phyloP scores from a whole-genome alignment of 1,140 invertebrate species.

The Listronotus oregonensis region DNA sequence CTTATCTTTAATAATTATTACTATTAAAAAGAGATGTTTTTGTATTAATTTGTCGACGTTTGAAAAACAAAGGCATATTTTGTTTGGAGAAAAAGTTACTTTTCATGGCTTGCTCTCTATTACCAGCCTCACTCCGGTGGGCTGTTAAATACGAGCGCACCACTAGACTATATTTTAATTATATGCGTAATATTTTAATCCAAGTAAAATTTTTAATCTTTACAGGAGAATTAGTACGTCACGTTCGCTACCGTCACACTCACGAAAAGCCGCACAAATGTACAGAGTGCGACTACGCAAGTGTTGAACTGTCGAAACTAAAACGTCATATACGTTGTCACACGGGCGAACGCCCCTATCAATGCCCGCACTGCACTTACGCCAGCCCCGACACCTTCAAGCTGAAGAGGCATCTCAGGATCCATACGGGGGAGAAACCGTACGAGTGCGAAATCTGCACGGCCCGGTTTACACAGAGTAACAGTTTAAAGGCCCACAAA shows the following conservation, averaged over 20 bases:
- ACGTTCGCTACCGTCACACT: slow-evolving; percentile 90
- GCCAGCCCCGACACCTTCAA: slow-evolving; percentile 98
- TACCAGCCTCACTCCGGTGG: too few species aligned
- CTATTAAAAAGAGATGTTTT: too few species aligned
- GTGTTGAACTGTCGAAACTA: slow-evolving; percentile 91
- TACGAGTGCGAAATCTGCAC: slow-evolving; percentile 94
- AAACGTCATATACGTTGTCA: slow-evolving; percentile 93
- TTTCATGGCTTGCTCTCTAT: too few species aligned
- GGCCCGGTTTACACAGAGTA: slow-evolving; percentile 93
- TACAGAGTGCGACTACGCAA: slow-evolving; percentile 92
- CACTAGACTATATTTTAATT: too few species aligned
- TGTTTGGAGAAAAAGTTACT: too few species aligned
- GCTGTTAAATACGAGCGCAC: too few species aligned
- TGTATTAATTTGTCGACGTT: too few species aligned
- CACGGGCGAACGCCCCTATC: slow-evolving; percentile 81
- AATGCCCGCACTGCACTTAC: slow-evolving; percentile 96
- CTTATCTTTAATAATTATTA: too few species aligned
- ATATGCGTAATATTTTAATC: too few species aligned
- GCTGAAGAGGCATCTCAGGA: slow-evolving; percentile 91
- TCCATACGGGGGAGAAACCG: slow-evolving; percentile 91
- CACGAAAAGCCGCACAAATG: slow-evolving; percentile 96
- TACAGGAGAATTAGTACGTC: slow-evolving; percentile 87
- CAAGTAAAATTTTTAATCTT: background rate
- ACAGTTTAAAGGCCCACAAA: slow-evolving; percentile 92
- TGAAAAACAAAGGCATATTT: too few species aligned